phyloP scores from a whole-genome alignment of 37 sponge, comb jelly and placozoan species.

The Diacarnus erythraeanus region DNA sequence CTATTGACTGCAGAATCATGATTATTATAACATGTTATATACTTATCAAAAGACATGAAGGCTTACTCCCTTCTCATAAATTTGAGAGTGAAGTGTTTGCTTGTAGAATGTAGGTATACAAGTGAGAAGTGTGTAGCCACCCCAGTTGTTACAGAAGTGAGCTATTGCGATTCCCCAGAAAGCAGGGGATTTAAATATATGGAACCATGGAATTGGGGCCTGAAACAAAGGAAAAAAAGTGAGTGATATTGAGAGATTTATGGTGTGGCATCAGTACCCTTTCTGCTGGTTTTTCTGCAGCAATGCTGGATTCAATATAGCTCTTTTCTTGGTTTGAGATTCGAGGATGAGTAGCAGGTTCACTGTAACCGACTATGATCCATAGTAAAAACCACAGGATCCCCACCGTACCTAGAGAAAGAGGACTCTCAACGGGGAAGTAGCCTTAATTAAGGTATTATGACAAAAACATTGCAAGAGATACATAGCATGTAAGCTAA shows the following conservation, averaged over 20 bases:
- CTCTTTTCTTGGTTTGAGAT: conserved; percentile 69
- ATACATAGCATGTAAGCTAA: too few species aligned
- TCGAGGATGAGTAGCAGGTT: conserved; percentile 71
- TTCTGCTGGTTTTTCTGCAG: not conserved
- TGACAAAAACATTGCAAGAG: too few species aligned
- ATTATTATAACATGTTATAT: too few species aligned
- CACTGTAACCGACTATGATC: conserved; percentile 66
- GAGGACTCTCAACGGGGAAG: not conserved
- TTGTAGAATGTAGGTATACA: conserved; percentile 81
- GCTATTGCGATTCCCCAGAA: conserved; percentile 82
- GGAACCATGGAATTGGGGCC: conserved; percentile 60
- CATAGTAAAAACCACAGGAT: conserved; percentile 86
- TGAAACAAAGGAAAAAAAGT: not conserved
- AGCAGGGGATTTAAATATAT: conserved; percentile 73
- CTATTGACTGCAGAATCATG: conserved; percentile 27
- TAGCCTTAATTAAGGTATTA: too few species aligned
- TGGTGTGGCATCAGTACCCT: conserved; percentile 5
- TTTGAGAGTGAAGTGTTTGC: conserved; percentile 51
- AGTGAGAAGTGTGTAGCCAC: conserved; percentile 88
- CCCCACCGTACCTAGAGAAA: conserved; percentile 69
- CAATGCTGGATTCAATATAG: conserved; percentile 72
- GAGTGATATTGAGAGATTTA: not conserved
- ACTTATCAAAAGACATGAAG: too few species aligned
- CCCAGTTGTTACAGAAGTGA: conserved; percentile 89
- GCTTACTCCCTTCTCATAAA: too few species aligned